A percentile compares a stretch with the other conserved stretches of the same genome.
These are phyloP conservation scores for Lemur catta DNA, from an alignment of 2,797 vertebrate species.

Conservation along the genomic window DNA sequence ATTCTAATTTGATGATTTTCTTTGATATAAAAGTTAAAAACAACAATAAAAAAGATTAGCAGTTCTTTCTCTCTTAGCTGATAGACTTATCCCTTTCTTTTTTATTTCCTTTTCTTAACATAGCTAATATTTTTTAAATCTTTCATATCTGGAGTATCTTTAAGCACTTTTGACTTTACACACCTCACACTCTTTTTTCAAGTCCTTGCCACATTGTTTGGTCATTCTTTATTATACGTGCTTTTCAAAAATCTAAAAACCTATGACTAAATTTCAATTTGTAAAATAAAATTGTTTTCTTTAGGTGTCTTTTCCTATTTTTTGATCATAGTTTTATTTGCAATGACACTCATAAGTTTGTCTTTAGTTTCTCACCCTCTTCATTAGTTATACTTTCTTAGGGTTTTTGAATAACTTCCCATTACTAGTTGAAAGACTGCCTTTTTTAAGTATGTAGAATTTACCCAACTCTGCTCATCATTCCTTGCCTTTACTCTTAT, in stretches of 20 bases:
- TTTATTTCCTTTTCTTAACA: neutral
- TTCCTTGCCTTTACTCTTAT: neutral
- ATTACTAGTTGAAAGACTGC: neutral
- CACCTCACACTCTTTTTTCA: neutral
- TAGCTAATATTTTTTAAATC: neutral
- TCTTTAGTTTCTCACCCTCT: neutral
- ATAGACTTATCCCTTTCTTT: neutral
- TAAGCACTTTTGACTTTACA: neutral
- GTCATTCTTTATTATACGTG: neutral
- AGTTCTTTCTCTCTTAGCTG: neutral
- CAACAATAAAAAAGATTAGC: neutral
- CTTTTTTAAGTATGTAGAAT: neutral
- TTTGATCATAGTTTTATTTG: neutral
- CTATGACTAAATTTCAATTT: neutral
- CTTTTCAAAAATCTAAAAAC: neutral
- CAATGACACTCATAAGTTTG: neutral
- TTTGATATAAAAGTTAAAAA: neutral
- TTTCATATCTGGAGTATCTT: neutral
- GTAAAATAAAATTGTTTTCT: neutral
- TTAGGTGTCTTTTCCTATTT: neutral
- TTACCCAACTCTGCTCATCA: neutral
- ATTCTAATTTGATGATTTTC: neutral
- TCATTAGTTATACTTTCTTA: neutral
- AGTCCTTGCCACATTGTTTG: neutral
- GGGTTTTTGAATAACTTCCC: neutral